These are phyloP conservation scores for Coreoperca whiteheadi DNA, from an alignment of 2,113 vertebrate species.

Conservation along the genomic window DNA sequence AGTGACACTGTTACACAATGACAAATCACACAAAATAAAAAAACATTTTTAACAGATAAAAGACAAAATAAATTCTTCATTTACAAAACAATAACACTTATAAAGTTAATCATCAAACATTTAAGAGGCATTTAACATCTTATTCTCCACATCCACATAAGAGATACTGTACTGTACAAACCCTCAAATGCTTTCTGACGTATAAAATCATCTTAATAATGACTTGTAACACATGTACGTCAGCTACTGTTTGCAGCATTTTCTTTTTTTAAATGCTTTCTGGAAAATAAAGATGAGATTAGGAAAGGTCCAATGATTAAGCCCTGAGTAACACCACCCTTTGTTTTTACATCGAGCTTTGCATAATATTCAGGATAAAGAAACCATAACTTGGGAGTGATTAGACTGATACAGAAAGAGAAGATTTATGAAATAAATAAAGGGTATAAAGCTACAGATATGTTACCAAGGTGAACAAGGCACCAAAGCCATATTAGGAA, in stretches of 20 bases:
- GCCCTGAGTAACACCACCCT: constrained; percentile 63
- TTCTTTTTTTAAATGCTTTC: constrained; percentile 64
- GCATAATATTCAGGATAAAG: constrained; percentile 38
- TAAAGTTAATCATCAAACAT: constrained; percentile 12
- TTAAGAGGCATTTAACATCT: constrained; percentile 22
- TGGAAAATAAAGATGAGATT: constrained; percentile 44
- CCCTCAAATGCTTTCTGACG: not conserved
- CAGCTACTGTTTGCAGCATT: constrained; percentile 52
- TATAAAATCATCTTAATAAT: constrained; percentile 32
- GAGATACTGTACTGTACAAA: constrained; percentile 21
- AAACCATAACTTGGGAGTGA: constrained; percentile 24
- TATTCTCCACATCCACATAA: not conserved
- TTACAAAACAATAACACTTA: constrained; percentile 43
- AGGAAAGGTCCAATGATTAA: constrained; percentile 38
- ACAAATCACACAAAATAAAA: not conserved
- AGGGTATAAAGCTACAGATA: constrained; percentile 40
- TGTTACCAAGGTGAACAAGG: constrained; percentile 68
- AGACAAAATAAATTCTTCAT: constrained; percentile 17
- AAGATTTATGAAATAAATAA: constrained; percentile 28
- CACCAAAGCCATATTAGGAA: constrained; percentile 64
- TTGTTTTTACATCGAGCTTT: constrained; percentile 29
- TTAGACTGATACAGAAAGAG: constrained; percentile 8
- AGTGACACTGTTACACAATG: not conserved
- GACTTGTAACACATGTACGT: constrained; percentile 12
- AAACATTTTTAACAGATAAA: not conserved